Percentiles rank a stretch among this genome's conserved stretches.
These are phyloP conservation scores for Todiramphus chloris DNA, from an alignment of 2,113 vertebrate species.

Conservation along the genomic window DNA sequence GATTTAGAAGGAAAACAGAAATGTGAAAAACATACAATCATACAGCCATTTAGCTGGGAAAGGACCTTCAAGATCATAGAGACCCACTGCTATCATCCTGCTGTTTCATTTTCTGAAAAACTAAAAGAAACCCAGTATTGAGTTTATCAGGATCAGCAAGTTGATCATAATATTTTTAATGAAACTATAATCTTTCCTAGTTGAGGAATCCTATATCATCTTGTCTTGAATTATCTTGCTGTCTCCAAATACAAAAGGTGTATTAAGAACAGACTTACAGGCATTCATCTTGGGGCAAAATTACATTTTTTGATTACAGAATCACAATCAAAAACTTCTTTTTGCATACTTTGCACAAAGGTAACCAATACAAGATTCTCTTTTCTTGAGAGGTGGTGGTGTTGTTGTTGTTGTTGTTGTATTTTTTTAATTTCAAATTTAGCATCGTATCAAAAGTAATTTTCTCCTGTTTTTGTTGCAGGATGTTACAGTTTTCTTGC, in stretches of 20 bases:
- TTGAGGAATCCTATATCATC: background rate
- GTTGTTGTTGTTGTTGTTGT: background rate
- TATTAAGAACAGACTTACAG: background rate
- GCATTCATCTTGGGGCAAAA: background rate
- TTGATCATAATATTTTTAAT: background rate
- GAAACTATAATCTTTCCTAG: background rate
- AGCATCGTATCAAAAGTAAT: background rate
- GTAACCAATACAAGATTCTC: background rate
- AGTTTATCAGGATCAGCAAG: background rate
- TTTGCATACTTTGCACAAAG: accelerated
- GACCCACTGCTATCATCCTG: background rate
- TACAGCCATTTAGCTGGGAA: background rate
- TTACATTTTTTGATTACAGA: background rate
- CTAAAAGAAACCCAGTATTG: background rate
- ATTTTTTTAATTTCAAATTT: background rate
- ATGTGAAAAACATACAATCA: background rate
- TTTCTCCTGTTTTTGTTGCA: conserved; percentile 48
- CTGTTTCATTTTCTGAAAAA: background rate
- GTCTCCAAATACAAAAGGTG: background rate
- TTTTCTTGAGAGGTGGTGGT: background rate
- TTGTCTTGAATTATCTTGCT: background rate
- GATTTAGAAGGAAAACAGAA: background rate
- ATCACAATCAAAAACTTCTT: background rate
- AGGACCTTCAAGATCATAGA: background rate
- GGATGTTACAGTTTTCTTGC: conserved; percentile 91